Base-by-base conservation (phyloP, 2,113 vertebrate genomes). In the Scopus umbretta region DNA sequence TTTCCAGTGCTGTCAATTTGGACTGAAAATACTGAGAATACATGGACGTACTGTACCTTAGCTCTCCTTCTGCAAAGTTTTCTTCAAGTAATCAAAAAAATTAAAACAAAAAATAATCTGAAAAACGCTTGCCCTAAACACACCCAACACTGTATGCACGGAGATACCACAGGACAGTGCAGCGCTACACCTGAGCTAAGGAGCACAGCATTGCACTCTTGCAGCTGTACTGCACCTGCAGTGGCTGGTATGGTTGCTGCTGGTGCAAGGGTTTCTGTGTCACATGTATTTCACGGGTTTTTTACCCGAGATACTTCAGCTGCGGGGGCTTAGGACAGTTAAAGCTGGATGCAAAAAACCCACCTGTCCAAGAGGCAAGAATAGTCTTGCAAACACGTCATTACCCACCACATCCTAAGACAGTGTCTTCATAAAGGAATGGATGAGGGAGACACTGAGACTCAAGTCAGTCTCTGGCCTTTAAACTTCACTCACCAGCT, bases 201-300 rank as follows among this genome's bases (percentile, higher is more conserved):
- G 13, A 90, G 67, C 27, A 10, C n/a, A 73, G 59, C 67, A 15
- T 0, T 11, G 29, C 23, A 8, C 19, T 34, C 73, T 12, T 38
- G 40, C 53, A 53, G 30, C 66, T 36, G 25, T 16, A 9, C 53
- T 11, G 40, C 36, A 23, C 49, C 36, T 21, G 38, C 49, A 70
- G 62, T 0, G 0, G 40, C 27, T 50, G 16, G 13, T 10, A 11
- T 0, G 1, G 30, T 9, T 40, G 34, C 49, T 56, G 62, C 21
- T 30, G 11, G 27, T 14, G 43, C 38, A 30, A 20, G 36, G 18
- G 40, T 29, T 34, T 59, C 45, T 26, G 7, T 27, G 14, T 20
- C 40, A 34, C 66, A 36, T 1, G 2, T 49, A 32, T 25, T 40
- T 67, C 40, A 15, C 30, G 13, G 26, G 15, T 11, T 38, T 72